Base-by-base conservation (phyloP, 30 jellyfish, hydroid and myxozoan genomes). In the Hydractinia symbiolongicarpus region DNA sequence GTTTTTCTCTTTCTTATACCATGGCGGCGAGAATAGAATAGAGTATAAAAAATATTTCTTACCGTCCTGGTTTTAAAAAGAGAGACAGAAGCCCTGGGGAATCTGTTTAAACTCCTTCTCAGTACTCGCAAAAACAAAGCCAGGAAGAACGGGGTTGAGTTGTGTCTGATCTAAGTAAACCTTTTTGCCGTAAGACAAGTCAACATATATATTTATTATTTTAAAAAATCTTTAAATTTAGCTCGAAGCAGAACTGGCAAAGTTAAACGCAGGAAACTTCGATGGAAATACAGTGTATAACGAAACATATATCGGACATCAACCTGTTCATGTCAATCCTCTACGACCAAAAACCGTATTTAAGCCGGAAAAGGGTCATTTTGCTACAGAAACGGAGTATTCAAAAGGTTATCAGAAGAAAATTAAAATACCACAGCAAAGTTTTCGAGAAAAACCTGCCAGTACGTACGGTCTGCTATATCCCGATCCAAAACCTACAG, bases 391-490 rank as follows among this genome's bases (percentile, higher is more conserved):
- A 50, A 89, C 96, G 21, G 86, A 78, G 88, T 89, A 89, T 80
- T 66, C 72, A 19, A 82, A 89, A 49, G 73, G 84, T 16, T 89
- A 83, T 81, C 79, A 76, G n/a, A 60, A 71, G 6, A 83, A 83
- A 21, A 71, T 66, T 4, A 76, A 67, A 54, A 49, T 21, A 17
- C 78, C 72, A 57, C 75, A 77, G n/a, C 76, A 73, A 9, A 50
- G 91, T 5, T 89, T 78, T 61, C 88, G 73, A 56, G 96, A 89
- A 67, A 56, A 77, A 53, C 96, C 96, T 50, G 79, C 95, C 16
- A 64, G 78, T 30, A 77, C 96, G n/a, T 89, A 89, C 60, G 72
- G 91, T 14, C 64, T 89, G 20, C 82, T 89, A 54, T 89, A 89
- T 60, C 96, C 96, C 4, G 95, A 84, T 55, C 86, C 81, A 40